Evolutionary conservation across 2,888 invertebrate species (phyloP), one percentile per base, ranked within the genome.

Genomic region (Heliothis peltigera): DNA sequence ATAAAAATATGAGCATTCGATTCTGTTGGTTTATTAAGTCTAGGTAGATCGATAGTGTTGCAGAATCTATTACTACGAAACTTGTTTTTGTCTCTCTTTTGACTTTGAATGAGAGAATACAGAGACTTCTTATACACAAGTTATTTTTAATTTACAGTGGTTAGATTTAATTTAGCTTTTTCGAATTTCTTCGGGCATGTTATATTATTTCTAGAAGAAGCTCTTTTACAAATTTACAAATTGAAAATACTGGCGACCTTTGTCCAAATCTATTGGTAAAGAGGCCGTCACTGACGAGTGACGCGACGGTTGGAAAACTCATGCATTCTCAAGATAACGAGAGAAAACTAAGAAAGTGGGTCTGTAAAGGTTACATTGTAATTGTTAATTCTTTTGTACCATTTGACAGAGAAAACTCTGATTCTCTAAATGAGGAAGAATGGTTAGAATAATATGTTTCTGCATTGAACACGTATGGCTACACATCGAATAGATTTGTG

Each of bases 321-420:
- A 35, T 0, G 44, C 3, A 35, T 57, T 57, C 42, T 53, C 49
- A 53, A 51, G n/a, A 42, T 19, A 43, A 17, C 15, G 22, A 55
- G 64, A 64, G 72, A 62, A 49, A 49, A 55, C 49, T 54, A 44
- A 4, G 53, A 46, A 51, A 55, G 64, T 12, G 35, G 28, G 8
- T 44, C 4, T 46, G 6, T 6, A 39, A 17, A 70, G 46, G 42
- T 70, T 43, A 47, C 42, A 52, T 52, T 63, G 47, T 52, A 32
- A 12, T 21, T 62, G 8, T 49, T 55, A 51, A 68, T 51, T 64
- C 19, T 10, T 32, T 25, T 42, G 55, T 46, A 15, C 32, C 32
- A 46, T 72, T 72, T 39, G 46, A 19, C 22, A 49, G 42, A 39
- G 19, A 35, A 19, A 25, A 22, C 28, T 46, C n/a, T 51, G 43